These are phyloP conservation scores for Sterrhoptilus dennistouni DNA, from an alignment of 2,113 vertebrate species.

Conservation along the genomic window DNA sequence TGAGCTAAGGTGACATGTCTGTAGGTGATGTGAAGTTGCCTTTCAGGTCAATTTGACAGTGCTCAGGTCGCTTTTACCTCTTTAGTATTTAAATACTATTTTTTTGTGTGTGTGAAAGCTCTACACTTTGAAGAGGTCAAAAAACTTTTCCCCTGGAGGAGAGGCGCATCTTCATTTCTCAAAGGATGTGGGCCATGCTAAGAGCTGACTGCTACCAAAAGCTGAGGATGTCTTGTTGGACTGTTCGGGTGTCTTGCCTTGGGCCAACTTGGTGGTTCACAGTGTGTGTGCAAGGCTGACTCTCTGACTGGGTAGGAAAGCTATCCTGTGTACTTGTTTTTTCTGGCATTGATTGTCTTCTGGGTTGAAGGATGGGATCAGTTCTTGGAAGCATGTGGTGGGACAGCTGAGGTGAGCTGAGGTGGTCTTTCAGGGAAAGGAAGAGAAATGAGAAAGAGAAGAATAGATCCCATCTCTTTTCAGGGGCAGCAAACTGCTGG, in stretches of 20 bases:
- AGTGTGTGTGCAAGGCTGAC: fast-evolving
- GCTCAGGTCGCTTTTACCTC: background rate
- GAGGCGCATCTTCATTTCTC: background rate
- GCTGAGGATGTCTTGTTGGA: background rate
- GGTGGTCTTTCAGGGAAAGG: background rate
- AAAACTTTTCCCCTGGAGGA: background rate
- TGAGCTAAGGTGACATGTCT: background rate
- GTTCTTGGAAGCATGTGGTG: background rate
- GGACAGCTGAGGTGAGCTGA: background rate
- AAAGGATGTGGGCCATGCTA: background rate
- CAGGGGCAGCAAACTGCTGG: background rate
- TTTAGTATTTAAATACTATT: background rate
- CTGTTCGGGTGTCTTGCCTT: background rate
- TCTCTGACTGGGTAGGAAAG: background rate
- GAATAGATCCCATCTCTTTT: background rate
- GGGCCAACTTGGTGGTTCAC: background rate
- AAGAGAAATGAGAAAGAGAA: background rate
- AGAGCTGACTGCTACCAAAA: background rate
- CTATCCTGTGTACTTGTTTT: background rate
- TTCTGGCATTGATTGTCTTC: background rate
- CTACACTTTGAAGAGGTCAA: background rate
- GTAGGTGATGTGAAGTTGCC: background rate
- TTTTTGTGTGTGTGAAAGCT: background rate
- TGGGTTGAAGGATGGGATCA: background rate
- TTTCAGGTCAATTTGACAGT: background rate